These are phyloP conservation scores for Cryptocheilus praepositus DNA, from an alignment of 2,888 invertebrate genomes.

Conservation along the genomic window DNA sequence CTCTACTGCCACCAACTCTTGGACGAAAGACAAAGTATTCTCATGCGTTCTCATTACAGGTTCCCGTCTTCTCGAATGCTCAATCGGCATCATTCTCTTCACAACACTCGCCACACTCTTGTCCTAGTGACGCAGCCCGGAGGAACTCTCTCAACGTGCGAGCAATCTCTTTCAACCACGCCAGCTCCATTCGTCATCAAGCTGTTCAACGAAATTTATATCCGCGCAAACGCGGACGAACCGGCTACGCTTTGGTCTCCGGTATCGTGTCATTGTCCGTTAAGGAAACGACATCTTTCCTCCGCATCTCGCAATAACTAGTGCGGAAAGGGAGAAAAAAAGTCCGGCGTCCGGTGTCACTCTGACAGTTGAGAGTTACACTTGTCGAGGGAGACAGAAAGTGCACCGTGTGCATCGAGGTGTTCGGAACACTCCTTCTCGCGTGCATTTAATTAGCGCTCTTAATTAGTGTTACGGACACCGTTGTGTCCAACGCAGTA, in stretches of 20 bases:
- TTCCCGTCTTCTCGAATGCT: not conserved
- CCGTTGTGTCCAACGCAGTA: not conserved
- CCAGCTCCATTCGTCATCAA: too few relatives aligned
- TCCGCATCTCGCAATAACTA: constrained; percentile 7
- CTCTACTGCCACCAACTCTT: too few relatives aligned
- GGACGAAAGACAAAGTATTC: too few relatives aligned
- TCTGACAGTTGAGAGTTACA: constrained; percentile 25
- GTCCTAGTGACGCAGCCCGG: too few relatives aligned
- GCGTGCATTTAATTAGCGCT: constrained; percentile 35
- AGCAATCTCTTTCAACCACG: too few relatives aligned
- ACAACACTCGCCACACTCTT: not conserved
- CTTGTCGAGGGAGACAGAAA: constrained; percentile 1
- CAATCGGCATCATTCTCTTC: not conserved
- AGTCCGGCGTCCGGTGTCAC: constrained; percentile 27
- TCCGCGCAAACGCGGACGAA: too few relatives aligned
- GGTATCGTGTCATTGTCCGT: too few relatives aligned
- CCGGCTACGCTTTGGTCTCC: too few relatives aligned
- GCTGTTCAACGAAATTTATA: too few relatives aligned
- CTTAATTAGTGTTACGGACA: constrained; percentile 18
- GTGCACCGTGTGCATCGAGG: constrained; percentile 29
- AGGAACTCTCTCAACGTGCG: too few relatives aligned
- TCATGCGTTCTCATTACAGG: constrained; percentile 14
- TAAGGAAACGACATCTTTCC: too few relatives aligned
- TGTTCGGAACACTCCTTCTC: constrained; percentile 38
- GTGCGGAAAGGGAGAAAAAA: constrained; percentile 1